phyloP scores from a whole-genome alignment of 2,113 vertebrate genomes.

The Gracilinanus agilis region DNA sequence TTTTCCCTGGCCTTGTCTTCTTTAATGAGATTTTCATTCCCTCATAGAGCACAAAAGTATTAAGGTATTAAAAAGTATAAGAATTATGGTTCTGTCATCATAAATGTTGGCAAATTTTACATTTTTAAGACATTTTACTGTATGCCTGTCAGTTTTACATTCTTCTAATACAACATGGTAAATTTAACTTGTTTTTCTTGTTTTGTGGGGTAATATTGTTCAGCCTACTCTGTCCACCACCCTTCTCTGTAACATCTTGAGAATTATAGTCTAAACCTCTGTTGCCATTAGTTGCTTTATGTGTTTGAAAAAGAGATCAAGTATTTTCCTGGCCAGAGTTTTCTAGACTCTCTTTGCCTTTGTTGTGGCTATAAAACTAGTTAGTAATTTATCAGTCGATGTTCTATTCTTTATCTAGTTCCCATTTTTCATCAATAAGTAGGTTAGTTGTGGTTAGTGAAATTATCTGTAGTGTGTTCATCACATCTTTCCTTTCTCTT shows the following conservation, averaged over 20 bases:
- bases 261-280: background rate
- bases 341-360: background rate
- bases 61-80: background rate
- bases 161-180: background rate
- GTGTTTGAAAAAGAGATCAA: background rate
- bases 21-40: background rate
- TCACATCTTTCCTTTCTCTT: background rate
- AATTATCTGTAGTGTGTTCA: background rate
- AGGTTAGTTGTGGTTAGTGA: background rate
- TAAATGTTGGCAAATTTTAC: background rate
- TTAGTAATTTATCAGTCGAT: background rate
- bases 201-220: background rate
- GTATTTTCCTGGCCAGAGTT: background rate
- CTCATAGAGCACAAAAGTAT: background rate
- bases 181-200: background rate
- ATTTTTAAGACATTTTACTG: background rate
- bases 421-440: background rate
- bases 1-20: background rate
- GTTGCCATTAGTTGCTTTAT: background rate
- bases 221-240: background rate
- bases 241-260: background rate
- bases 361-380: background rate
- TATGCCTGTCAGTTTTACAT: background rate
- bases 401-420: background rate
- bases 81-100: background rate